These are phyloP conservation scores for Poeciliopsis retropinna DNA, from an alignment of 2,113 vertebrate genomes.

Conservation along the genomic window DNA sequence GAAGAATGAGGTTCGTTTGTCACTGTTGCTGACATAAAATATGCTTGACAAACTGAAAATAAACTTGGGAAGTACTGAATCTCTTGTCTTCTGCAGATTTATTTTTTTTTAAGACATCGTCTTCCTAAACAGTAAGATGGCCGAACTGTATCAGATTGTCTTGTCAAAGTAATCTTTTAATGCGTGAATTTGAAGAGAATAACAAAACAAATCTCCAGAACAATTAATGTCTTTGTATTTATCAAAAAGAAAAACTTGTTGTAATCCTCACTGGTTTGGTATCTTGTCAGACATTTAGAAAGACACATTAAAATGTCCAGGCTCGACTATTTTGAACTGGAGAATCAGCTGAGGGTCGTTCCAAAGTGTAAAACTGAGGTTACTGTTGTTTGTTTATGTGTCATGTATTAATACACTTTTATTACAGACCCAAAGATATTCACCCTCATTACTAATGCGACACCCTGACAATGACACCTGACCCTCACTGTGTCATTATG, in stretches of 20 bases:
- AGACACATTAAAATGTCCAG: neutral
- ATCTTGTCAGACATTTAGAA: too few species aligned
- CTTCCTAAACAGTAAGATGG: too few species aligned
- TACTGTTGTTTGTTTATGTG: neutral
- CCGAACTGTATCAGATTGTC: too few species aligned
- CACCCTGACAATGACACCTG: slow-evolving; percentile 25
- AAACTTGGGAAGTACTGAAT: slow-evolving; percentile 69
- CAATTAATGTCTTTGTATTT: too few species aligned
- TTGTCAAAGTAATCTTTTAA: neutral
- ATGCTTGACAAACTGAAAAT: slow-evolving; percentile 75
- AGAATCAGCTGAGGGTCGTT: neutral
- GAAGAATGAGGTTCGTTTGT: slow-evolving; percentile 49
- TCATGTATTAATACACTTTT: neutral
- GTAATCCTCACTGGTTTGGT: too few species aligned
- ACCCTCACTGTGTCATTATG: slow-evolving; percentile 17
- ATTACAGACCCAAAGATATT: slow-evolving; percentile 1
- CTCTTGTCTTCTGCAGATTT: slow-evolving; percentile 1
- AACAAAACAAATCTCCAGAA: too few species aligned
- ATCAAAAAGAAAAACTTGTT: too few species aligned
- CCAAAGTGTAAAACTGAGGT: neutral
- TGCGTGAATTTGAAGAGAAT: too few species aligned
- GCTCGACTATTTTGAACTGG: neutral
- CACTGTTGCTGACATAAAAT: slow-evolving; percentile 75
- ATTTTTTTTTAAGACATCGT: neutral
- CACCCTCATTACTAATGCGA: neutral